A percentile compares a stretch with the other conserved stretches of the same genome.
phyloP scores from a whole-genome alignment of 1,140 invertebrate species.

The Philotrypesis tridentata region DNA sequence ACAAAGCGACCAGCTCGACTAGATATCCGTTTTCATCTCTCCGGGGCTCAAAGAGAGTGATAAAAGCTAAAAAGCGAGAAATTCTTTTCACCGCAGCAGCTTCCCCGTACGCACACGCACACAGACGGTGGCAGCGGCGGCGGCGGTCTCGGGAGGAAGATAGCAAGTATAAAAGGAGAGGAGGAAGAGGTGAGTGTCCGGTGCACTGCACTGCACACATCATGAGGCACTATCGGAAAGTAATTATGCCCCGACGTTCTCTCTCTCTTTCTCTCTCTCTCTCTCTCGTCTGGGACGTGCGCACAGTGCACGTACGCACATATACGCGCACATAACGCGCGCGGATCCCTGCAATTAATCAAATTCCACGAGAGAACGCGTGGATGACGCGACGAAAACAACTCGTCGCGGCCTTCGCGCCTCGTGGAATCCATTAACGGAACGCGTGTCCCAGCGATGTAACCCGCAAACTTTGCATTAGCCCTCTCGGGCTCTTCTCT shows the following conservation, averaged over 20 bases:
- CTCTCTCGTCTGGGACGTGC: not conserved
- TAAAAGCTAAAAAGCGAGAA: constrained; percentile 42
- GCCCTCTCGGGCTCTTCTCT: constrained; percentile 22
- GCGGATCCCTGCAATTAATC: constrained; percentile 64
- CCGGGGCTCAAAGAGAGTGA: not conserved
- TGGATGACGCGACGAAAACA: constrained; percentile 69
- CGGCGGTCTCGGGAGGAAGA: too few species aligned
- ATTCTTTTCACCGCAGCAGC: too few species aligned
- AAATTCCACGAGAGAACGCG: constrained; percentile 62
- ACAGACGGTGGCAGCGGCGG: too few species aligned
- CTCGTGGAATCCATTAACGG: constrained; percentile 66
- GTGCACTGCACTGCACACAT: constrained; percentile 1
- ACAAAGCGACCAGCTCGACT: not conserved
- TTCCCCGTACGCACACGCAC: not conserved
- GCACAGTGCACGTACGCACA: too few species aligned
- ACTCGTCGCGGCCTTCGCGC: constrained; percentile 56
- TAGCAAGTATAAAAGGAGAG: not conserved
- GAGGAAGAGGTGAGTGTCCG: constrained; percentile 35
- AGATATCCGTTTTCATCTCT: constrained; percentile 15
- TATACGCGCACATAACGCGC: constrained; percentile 26
- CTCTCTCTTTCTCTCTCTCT: too few species aligned
- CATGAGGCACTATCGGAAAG: constrained; percentile 63
- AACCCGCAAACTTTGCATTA: constrained; percentile 48
- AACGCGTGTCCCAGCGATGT: constrained; percentile 60
- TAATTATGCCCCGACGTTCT: constrained; percentile 65